These are phyloP conservation scores for Brenthis hecate DNA, from an alignment of 2,888 invertebrate species.

Conservation along the genomic window DNA sequence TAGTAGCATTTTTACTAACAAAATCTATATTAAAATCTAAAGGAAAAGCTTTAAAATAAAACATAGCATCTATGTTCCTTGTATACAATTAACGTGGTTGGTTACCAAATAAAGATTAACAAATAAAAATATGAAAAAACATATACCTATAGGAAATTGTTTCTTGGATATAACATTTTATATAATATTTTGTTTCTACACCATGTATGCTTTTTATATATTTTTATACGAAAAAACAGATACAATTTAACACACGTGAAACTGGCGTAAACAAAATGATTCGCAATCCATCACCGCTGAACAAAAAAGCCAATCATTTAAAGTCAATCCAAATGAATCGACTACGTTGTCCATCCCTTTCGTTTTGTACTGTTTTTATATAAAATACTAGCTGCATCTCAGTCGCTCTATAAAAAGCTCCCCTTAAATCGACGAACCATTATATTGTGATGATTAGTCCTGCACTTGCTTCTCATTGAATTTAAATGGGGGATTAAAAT, in stretches of 20 bases:
- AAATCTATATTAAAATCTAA: no score
- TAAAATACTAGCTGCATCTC: constrained; percentile 37
- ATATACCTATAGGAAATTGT: no score
- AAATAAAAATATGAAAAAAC: no score
- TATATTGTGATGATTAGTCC: constrained; percentile 81
- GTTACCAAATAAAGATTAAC: no score
- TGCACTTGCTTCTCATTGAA: constrained; percentile 80
- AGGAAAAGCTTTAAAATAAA: no score
- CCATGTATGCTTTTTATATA: not conserved
- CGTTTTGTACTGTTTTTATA: constrained; percentile 38
- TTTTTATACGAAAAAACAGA: constrained; percentile 32
- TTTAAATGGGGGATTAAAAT: constrained; percentile 80
- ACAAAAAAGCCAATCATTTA: constrained; percentile 78
- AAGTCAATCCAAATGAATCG: constrained; percentile 78
- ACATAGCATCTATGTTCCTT: no score
- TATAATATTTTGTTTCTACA: not conserved
- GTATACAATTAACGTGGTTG: no score
- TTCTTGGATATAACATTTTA: not conserved
- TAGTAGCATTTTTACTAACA: no score
- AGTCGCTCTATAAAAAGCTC: constrained; percentile 61
- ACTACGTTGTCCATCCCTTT: constrained; percentile 42
- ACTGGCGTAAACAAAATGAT: constrained; percentile 52
- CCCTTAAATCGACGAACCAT: constrained; percentile 70
- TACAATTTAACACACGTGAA: constrained; percentile 36
- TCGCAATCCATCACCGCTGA: constrained; percentile 76